These are phyloP conservation scores for Subanguina moxae DNA, from an alignment of 1,140 invertebrate genomes.

Conservation along the genomic window DNA sequence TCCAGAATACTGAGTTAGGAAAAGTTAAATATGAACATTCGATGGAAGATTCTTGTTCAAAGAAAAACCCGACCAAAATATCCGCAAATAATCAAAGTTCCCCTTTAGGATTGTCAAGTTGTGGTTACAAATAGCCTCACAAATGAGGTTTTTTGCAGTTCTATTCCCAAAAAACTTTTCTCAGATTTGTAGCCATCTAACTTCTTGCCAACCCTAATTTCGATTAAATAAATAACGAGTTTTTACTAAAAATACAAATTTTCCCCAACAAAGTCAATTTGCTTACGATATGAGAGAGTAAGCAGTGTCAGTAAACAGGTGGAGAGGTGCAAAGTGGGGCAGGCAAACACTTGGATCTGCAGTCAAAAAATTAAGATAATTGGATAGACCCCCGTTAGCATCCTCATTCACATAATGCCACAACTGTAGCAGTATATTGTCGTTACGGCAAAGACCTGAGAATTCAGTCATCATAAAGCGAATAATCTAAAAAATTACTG, in stretches of 20 bases:
- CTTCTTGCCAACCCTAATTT: no score
- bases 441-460: conserved; percentile 84
- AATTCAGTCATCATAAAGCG: conserved; percentile 22
- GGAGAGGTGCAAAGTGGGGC: conserved; percentile 74
- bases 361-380: conserved; percentile 79
- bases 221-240: no score
- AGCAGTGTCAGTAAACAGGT: conserved; percentile 89
- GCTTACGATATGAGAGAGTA: conserved; percentile 94
- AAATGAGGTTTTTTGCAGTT: no score
- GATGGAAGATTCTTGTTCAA: no score
- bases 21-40: no score
- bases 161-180: no score
- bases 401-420: conserved; percentile 86
- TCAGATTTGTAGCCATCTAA: no score
- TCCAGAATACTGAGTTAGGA: conserved; percentile 71
- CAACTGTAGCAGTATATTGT: conserved; percentile 79
- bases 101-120: no score
- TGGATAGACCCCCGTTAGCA: conserved; percentile 79
- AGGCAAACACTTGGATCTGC: conserved; percentile 73
- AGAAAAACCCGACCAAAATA: no score
- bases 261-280: conserved; percentile 1
- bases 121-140: no score
- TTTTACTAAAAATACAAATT: not conserved
- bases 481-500: conserved; percentile 23
- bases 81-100: no score